Conservation (phyloP, 2,888 invertebrate genomes). For the Electrophaes corylata region DNA sequence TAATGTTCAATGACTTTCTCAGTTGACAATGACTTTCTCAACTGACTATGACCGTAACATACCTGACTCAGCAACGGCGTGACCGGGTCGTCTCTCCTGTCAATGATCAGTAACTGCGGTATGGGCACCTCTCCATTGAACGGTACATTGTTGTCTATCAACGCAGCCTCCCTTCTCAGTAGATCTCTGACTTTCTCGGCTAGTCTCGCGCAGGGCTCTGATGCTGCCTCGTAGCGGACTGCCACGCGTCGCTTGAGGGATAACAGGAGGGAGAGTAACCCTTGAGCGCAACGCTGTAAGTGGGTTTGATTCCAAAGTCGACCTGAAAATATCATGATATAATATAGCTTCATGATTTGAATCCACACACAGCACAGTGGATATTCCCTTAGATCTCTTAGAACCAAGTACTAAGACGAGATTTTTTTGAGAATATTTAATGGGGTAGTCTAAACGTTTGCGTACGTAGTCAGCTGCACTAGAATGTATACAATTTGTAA, state of each 20-base stretch:
- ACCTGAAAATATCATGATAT: too few species aligned
- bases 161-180: conserved; percentile 92
- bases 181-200: conserved; percentile 94
- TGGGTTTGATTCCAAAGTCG: conserved; percentile 91
- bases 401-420: too few species aligned
- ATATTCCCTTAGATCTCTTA: too few species aligned
- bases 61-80: conserved; percentile 97
- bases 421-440: too few species aligned
- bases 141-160: conserved; percentile 93
- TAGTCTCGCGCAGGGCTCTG: conserved; percentile 92
- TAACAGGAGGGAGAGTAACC: conserved; percentile 92
- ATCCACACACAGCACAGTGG: too few species aligned
- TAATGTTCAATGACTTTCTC: background rate
- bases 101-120: conserved; percentile 94
- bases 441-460: too few species aligned
- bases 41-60: background rate
- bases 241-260: conserved; percentile 96
- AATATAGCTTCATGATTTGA: too few species aligned
- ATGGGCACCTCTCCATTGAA: conserved; percentile 90
- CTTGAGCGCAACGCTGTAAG: conserved; percentile 92
- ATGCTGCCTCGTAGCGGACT: conserved; percentile 94
- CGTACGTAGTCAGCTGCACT: too few species aligned
- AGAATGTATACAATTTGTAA: too few species aligned
- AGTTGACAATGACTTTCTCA: background rate
- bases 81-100: conserved; percentile 97